A percentile compares a stretch with the other conserved stretches of the same genome.
Conservation (phyloP, 2,113 vertebrate genomes). For the Poicephalus gulielmi region DNA sequence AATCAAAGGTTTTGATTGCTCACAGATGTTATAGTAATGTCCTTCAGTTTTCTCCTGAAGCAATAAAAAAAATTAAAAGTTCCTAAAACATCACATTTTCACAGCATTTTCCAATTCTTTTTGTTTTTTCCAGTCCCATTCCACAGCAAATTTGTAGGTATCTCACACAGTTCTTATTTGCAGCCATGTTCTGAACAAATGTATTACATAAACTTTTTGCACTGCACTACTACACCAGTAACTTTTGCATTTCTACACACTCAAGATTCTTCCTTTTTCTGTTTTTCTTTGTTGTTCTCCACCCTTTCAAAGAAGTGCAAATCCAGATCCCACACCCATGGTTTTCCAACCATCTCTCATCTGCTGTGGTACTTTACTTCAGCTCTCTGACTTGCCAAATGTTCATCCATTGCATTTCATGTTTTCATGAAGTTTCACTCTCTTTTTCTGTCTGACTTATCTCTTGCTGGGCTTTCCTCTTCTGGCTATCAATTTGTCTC, state of each 20-base stretch:
- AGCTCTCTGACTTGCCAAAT: neutral
- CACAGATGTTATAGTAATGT: neutral
- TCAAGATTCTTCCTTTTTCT: neutral
- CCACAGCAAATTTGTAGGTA: neutral
- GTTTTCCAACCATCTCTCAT: neutral
- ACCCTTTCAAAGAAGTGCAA: neutral
- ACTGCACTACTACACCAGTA: accelerated
- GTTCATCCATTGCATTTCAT: neutral
- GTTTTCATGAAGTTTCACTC: neutral
- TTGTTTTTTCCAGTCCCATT: neutral
- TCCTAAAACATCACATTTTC: neutral
- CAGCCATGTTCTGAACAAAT: neutral
- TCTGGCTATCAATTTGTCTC: neutral
- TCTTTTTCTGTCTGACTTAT: neutral
- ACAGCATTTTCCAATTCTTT: neutral
- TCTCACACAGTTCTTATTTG: neutral
- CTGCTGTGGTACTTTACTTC: neutral
- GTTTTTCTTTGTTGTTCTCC: neutral
- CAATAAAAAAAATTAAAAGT: neutral
- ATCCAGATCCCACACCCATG: neutral
- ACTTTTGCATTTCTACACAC: neutral
- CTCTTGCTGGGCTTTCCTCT: neutral
- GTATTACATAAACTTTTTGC: neutral
- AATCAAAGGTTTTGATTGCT: neutral
- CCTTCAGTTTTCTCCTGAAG: neutral